Percentiles rank a stretch among this genome's conserved stretches.
phyloP scores from a whole-genome alignment of 2,888 invertebrate genomes.

The Argyresthia goedartella region DNA sequence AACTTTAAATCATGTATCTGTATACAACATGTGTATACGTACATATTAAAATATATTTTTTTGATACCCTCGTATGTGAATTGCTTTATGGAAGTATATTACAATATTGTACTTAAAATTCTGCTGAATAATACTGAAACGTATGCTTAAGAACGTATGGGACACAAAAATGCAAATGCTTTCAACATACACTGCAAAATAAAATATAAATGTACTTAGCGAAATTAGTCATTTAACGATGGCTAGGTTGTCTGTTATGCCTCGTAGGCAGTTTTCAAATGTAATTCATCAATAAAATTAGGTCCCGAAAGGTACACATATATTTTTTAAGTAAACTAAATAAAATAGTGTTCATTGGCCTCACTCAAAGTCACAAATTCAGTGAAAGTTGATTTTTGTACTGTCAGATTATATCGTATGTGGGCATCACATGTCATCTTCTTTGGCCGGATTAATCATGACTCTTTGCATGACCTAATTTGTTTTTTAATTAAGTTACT shows the following conservation, averaged over 20 bases:
- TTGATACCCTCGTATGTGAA: background rate
- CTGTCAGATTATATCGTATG: background rate
- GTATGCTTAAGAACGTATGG: too few species aligned
- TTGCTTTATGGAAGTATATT: too few species aligned
- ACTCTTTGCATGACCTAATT: background rate
- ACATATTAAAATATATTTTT: background rate
- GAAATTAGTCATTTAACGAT: too few species aligned
- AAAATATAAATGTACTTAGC: too few species aligned
- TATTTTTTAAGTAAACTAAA: background rate
- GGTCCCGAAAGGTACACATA: background rate
- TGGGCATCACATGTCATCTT: slow-evolving; percentile 2
- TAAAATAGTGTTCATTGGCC: background rate
- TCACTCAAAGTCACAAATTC: background rate
- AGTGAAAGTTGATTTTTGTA: background rate
- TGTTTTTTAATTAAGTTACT: background rate
- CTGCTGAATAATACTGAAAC: too few species aligned
- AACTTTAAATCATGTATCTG: background rate
- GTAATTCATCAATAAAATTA: too few species aligned
- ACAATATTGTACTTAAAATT: too few species aligned
- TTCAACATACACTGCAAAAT: too few species aligned
- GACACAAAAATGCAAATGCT: too few species aligned
- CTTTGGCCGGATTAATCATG: background rate
- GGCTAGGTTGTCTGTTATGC: too few species aligned
- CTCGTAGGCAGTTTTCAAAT: too few species aligned
- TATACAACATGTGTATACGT: too few species aligned